A percentile compares a stretch with the other conserved stretches of the same genome.
phyloP scores from a whole-genome alignment of 2,113 vertebrate genomes.

The Anolis sagrei region DNA sequence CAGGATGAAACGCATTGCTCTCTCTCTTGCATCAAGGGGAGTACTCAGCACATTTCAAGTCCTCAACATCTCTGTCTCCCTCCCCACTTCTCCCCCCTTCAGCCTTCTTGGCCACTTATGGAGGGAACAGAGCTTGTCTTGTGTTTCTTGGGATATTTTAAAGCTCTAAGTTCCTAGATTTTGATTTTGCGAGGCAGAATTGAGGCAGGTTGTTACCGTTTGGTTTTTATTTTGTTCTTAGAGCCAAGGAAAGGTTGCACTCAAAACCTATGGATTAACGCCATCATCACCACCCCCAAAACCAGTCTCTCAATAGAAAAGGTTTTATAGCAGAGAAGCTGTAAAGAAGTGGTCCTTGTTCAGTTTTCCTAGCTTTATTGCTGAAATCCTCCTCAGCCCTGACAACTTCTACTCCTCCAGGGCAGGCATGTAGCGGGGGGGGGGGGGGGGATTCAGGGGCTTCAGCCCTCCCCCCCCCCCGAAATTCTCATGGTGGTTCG shows the following conservation, averaged over 20 bases:
- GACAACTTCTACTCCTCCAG: neutral
- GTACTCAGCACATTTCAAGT: neutral
- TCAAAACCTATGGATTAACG: neutral
- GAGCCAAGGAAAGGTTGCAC: neutral
- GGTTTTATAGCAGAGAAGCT: neutral
- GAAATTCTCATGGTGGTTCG: too few relatives aligned
- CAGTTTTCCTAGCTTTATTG: neutral
- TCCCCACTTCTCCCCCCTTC: too few relatives aligned
- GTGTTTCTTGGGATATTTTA: neutral
- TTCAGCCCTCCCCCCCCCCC: too few relatives aligned
- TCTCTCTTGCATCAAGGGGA: neutral
- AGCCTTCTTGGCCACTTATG: too few relatives aligned
- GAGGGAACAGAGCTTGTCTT: neutral
- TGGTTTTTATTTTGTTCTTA: neutral
- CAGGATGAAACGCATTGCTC: neutral
- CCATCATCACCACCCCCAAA: neutral
- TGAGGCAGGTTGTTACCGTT: neutral
- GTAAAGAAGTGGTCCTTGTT: neutral
- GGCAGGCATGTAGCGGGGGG: too few relatives aligned
- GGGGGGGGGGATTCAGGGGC: too few relatives aligned
- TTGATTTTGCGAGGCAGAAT: neutral
- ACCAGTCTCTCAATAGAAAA: neutral
- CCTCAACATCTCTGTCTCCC: neutral
- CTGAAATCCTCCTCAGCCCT: neutral
- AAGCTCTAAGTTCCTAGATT: neutral